Percentiles rank a stretch among this genome's conserved stretches.
Evolutionary conservation across 2,113 vertebrate genomes (phyloP).

Genomic region (Paedocypris sp.): DNA sequence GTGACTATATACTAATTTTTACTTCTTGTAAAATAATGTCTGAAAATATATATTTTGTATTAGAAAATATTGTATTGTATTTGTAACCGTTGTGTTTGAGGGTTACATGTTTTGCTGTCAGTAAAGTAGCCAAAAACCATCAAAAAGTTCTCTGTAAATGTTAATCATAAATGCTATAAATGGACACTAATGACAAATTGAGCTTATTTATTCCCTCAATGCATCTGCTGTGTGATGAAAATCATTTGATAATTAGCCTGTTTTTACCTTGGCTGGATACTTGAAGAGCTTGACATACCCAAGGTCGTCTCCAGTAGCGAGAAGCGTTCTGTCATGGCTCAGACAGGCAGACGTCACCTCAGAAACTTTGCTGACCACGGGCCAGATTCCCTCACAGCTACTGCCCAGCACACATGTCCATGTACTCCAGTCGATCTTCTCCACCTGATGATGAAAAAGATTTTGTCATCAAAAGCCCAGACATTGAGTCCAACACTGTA

Average conservation of each 20-base stretch:
- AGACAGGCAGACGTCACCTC: slow-evolving; percentile 86
- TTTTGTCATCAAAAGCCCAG: not conserved
- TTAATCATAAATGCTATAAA: no score
- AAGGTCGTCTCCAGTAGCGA: slow-evolving; percentile 93
- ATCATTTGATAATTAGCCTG: not conserved
- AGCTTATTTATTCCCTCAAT: no score
- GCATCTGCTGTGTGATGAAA: not conserved
- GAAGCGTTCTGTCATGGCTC: slow-evolving; percentile 75
- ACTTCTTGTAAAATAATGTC: no score
- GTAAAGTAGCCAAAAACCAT: no score
- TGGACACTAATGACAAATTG: no score
- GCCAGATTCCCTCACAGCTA: slow-evolving; percentile 89
- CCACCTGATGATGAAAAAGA: slow-evolving; percentile 62
- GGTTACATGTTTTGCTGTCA: no score
- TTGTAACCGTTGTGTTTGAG: no score
- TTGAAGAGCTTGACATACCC: slow-evolving; percentile 95
- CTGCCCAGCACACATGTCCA: slow-evolving; percentile 92
- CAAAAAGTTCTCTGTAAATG: no score
- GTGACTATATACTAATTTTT: no score
- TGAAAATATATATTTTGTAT: no score
- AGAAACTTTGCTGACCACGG: slow-evolving; percentile 85
- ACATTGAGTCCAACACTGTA: not conserved
- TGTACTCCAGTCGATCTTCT: slow-evolving; percentile 89
- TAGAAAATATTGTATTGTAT: no score
- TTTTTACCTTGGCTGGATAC: slow-evolving; percentile 81